These are phyloP conservation scores for Sebastes itinus DNA, from an alignment of 2,797 vertebrate species.

Conservation along the genomic window DNA sequence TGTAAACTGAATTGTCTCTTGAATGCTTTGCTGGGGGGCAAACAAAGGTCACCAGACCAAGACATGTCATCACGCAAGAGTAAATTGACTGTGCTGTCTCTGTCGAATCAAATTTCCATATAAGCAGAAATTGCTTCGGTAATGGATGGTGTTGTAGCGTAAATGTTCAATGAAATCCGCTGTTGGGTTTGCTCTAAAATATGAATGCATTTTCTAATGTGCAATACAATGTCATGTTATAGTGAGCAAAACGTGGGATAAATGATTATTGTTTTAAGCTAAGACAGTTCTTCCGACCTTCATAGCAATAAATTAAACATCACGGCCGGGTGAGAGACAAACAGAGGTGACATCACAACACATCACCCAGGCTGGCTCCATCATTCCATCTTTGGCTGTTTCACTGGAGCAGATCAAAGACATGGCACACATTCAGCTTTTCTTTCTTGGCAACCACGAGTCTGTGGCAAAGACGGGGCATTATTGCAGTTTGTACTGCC, in stretches of 20 bases:
- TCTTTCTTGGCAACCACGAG: constrained; percentile 16
- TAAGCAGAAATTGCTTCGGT: constrained; percentile 29
- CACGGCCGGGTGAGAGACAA: constrained; percentile 17
- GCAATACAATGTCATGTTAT: constrained; percentile 20
- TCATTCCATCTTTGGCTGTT: constrained; percentile 23
- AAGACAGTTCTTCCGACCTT: constrained; percentile 17
- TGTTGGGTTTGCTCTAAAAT: constrained; percentile 29
- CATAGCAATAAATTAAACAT: constrained; percentile 45
- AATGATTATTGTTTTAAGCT: constrained; percentile 14
- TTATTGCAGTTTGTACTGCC: constrained; percentile 5
- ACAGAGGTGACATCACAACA: constrained; percentile 14
- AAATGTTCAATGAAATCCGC: constrained; percentile 12
- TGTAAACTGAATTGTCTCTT: background rate
- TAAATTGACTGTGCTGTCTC: constrained; percentile 29
- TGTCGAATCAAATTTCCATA: constrained; percentile 40
- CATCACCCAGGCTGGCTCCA: constrained; percentile 16
- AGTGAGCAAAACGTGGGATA: constrained; percentile 19
- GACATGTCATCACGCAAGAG: constrained; percentile 3
- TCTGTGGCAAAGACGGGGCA: background rate
- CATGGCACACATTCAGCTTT: constrained; percentile 29
- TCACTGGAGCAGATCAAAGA: constrained; percentile 46
- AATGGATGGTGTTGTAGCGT: constrained; percentile 22
- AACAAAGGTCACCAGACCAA: constrained; percentile 28
- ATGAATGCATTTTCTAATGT: constrained; percentile 30
- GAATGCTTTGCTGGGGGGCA: background rate